A percentile compares a stretch with the other conserved stretches of the same genome.
Evolutionary conservation across 1,140 invertebrate genomes (phyloP).

Genomic region (Rhizoglyphus robini): DNA sequence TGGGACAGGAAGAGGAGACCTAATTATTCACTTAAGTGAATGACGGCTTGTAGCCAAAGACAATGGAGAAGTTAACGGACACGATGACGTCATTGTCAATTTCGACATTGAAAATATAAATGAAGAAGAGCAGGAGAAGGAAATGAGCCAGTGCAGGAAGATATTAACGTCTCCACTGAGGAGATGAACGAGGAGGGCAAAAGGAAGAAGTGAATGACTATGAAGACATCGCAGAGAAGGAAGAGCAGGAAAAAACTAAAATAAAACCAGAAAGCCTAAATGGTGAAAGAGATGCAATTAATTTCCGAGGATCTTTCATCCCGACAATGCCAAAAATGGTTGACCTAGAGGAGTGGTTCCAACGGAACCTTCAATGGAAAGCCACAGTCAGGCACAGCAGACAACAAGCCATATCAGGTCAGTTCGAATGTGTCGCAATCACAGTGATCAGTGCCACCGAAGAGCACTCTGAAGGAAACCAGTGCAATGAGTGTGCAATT

Average conservation of each 20-base stretch:
- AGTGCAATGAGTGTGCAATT: conserved; percentile 43
- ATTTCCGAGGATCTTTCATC: conserved; percentile 65
- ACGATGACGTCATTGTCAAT: too few relatives aligned
- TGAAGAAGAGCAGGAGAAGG: conserved; percentile 33
- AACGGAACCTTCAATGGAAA: neutral
- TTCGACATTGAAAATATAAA: conserved; percentile 40
- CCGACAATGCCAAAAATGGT: conserved; percentile 33
- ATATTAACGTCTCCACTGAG: conserved; percentile 26
- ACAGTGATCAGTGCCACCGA: too few relatives aligned
- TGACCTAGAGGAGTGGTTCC: conserved; percentile 21
- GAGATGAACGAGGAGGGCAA: conserved; percentile 34
- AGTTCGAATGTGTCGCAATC: too few relatives aligned
- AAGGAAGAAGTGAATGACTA: conserved; percentile 39
- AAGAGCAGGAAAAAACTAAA: conserved; percentile 32
- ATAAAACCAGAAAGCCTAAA: conserved; percentile 33
- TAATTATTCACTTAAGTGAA: too few relatives aligned
- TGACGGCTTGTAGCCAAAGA: conserved; percentile 42
- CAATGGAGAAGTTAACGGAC: conserved; percentile 32
- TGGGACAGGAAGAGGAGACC: too few relatives aligned
- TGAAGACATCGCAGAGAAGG: conserved; percentile 35
- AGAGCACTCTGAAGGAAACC: conserved; percentile 38
- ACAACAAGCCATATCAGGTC: neutral
- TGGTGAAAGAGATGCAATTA: conserved; percentile 29
- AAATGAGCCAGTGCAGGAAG: conserved; percentile 35
- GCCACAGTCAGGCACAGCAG: neutral